Conservation (phyloP, 1,140 invertebrate genomes). For the Lutraria rhynchaena region DNA sequence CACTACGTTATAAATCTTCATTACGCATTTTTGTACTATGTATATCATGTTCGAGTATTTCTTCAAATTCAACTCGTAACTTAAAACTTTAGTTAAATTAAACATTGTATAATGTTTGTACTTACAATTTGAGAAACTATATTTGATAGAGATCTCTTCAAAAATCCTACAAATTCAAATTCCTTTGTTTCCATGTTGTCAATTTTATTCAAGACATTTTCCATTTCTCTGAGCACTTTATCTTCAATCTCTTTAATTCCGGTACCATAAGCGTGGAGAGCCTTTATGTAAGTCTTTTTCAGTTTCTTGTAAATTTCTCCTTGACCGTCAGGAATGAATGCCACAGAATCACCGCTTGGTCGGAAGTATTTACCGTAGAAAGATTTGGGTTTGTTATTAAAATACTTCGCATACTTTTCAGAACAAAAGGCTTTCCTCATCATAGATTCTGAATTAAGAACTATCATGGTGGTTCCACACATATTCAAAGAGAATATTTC, state of each 20-base stretch:
- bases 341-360: background rate
- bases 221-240: background rate
- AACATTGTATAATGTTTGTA: too few relatives aligned
- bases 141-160: background rate
- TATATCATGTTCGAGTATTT: too few relatives aligned
- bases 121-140: background rate
- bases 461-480: background rate
- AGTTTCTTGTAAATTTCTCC: background rate
- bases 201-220: background rate
- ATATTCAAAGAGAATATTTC: background rate
- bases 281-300: background rate
- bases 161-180: background rate
- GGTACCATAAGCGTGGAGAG: background rate
- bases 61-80: too few relatives aligned
- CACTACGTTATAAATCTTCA: too few relatives aligned
- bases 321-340: background rate
- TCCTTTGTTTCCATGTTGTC: background rate
- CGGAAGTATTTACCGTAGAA: slow-evolving; percentile 1
- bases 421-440: background rate
- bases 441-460: background rate
- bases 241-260: background rate
- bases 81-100: too few relatives aligned
- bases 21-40: too few relatives aligned
- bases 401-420: background rate
- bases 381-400: background rate